A percentile compares a stretch with the other conserved stretches of the same genome.
Conservation (phyloP, 1,140 invertebrate species). For the Paralvinella palmiformis region DNA sequence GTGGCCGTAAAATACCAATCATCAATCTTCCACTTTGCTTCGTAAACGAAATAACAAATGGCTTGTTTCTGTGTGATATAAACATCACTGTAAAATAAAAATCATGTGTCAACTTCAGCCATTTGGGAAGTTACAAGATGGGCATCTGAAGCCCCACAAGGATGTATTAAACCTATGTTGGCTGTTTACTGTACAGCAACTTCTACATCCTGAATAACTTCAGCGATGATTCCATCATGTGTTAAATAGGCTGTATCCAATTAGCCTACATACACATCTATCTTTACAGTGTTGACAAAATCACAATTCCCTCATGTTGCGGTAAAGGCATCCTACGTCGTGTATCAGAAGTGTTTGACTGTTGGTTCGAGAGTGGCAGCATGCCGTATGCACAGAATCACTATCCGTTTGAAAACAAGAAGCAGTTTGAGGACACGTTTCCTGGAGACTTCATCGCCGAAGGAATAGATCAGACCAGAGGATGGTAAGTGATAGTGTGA, state of each 20-base stretch:
- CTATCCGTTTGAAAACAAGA: constrained; percentile 83
- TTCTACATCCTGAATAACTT: neutral
- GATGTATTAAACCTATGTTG: neutral
- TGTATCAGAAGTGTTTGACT: constrained; percentile 95
- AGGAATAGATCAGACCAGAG: constrained; percentile 97
- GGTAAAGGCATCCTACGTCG: constrained; percentile 77
- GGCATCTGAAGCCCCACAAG: no score
- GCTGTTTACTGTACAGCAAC: neutral
- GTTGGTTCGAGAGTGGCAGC: constrained; percentile 99
- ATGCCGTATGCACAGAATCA: constrained; percentile 98
- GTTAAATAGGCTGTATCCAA: neutral
- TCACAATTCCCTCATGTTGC: constrained; percentile 85
- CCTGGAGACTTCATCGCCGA: constrained; percentile 99
- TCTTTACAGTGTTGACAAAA: constrained; percentile 68
- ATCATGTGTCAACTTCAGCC: no score
- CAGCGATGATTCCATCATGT: no score
- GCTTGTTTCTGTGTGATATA: no score
- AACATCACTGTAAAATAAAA: no score
- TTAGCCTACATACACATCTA: constrained; percentile 4
- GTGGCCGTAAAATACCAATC: no score
- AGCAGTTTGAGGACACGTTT: constrained; percentile 88
- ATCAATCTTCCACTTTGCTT: no score
- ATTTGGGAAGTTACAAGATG: no score
- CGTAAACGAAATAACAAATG: no score
- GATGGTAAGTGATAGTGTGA: constrained; percentile 61